Evolutionary conservation across 23 tunicate genomes (phyloP).

Genomic region (Ascidia mentula): DNA sequence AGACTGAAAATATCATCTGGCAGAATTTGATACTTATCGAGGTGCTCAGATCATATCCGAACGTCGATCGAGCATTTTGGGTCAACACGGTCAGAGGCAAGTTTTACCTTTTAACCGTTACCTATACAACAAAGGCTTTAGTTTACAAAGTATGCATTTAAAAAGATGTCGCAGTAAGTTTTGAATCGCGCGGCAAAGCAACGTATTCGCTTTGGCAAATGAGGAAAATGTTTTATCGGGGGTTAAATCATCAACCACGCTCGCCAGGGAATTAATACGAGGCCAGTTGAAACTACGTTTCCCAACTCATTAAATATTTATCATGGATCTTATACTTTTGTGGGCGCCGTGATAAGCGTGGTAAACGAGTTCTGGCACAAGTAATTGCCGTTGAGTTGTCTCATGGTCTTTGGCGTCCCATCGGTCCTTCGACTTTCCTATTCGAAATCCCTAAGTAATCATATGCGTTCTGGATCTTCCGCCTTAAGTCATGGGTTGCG

Average conservation of each 20-base stretch:
- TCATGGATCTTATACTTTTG: constrained; percentile 23
- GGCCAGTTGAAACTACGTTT: constrained; percentile 28
- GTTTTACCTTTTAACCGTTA: too few relatives aligned
- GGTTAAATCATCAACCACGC: background rate
- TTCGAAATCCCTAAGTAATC: background rate
- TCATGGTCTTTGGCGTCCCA: background rate
- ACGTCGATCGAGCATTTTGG: too few relatives aligned
- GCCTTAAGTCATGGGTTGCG: background rate
- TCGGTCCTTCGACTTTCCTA: background rate
- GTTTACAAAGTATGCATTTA: too few relatives aligned
- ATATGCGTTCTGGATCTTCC: background rate
- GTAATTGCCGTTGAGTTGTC: constrained; percentile 22
- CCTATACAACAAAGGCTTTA: too few relatives aligned
- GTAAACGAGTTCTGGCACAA: constrained; percentile 15
- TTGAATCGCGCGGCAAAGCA: too few relatives aligned
- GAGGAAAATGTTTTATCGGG: background rate
- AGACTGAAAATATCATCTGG: too few relatives aligned
- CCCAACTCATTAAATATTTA: constrained; percentile 39
- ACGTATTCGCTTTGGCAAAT: too few relatives aligned
- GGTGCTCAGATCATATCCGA: too few relatives aligned
- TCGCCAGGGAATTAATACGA: constrained; percentile 45
- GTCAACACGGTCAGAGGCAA: too few relatives aligned
- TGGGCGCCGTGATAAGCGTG: constrained; percentile 3
- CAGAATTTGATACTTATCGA: too few relatives aligned
- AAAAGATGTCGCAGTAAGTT: too few relatives aligned